phyloP scores from a whole-genome alignment of 64 coral and sea anemone species.

The Porites lutea region DNA sequence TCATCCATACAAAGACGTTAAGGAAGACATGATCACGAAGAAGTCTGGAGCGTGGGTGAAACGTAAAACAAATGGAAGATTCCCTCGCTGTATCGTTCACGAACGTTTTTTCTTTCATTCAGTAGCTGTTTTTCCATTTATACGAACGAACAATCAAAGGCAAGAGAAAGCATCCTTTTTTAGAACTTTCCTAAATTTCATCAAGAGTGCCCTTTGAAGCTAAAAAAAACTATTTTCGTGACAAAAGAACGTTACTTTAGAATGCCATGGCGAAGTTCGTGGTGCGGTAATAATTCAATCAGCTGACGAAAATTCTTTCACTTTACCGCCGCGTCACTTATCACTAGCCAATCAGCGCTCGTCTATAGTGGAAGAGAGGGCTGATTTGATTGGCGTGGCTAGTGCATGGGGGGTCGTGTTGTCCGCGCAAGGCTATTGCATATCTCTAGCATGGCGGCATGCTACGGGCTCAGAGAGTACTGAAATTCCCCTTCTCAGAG shows the following conservation, averaged over 20 bases:
- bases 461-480: slow-evolving; percentile 60
- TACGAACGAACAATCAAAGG: no score
- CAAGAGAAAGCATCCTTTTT: background rate
- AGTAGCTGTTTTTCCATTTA: no score
- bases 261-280: slow-evolving; percentile 27
- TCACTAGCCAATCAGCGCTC: slow-evolving; percentile 46
- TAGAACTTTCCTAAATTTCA: background rate
- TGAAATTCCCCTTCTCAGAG: slow-evolving; percentile 66
- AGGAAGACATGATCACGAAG: no score
- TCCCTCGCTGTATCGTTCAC: no score
- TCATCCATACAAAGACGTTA: no score
- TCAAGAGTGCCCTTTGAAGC: background rate
- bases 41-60: no score
- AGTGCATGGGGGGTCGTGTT: slow-evolving; percentile 76
- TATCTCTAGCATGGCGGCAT: slow-evolving; percentile 81
- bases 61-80: no score
- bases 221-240: background rate
- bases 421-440: slow-evolving; percentile 84
- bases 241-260: slow-evolving; percentile 16
- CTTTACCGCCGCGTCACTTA: slow-evolving; percentile 48
- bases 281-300: slow-evolving; percentile 49
- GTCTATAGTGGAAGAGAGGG: slow-evolving; percentile 36
- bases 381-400: slow-evolving; percentile 73
- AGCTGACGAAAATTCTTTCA: slow-evolving; percentile 54
- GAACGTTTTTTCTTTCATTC: no score